Conservation (phyloP, 92 coral and sea anemone genomes). For the Nematostella vectensis region DNA sequence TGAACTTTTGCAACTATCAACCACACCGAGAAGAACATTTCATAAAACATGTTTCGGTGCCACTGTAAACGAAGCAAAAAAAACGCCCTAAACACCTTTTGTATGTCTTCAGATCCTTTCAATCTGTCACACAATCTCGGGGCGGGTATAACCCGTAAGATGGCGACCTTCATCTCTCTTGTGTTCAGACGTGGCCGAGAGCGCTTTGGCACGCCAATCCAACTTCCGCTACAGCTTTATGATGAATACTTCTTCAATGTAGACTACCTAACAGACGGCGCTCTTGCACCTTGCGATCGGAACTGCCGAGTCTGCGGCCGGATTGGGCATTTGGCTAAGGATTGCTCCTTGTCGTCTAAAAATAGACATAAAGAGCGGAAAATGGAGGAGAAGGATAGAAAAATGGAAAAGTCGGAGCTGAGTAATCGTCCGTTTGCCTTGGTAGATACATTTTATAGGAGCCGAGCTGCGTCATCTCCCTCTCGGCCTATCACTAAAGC, state of each 20-base stretch:
- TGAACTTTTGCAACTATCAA: no score
- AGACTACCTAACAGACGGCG: slow-evolving; percentile 54
- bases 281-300: slow-evolving; percentile 74
- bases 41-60: no score
- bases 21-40: no score
- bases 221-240: slow-evolving; percentile 10
- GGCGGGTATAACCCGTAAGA: slow-evolving; percentile 69
- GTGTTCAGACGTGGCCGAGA: slow-evolving; percentile 76
- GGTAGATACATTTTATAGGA: slow-evolving; percentile 20
- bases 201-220: slow-evolving; percentile 67
- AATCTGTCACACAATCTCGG: slow-evolving; percentile 92
- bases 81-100: neutral
- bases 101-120: slow-evolving; percentile 72
- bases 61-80: no score
- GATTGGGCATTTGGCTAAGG: slow-evolving; percentile 86
- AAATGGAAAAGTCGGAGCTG: slow-evolving; percentile 11
- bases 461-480: slow-evolving; percentile 12
- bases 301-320: slow-evolving; percentile 82
- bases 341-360: slow-evolving; percentile 59
- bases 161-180: slow-evolving; percentile 66
- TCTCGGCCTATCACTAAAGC: slow-evolving; percentile 2
- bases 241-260: slow-evolving; percentile 66
- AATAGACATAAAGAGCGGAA: slow-evolving; percentile 56
- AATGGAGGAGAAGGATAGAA: slow-evolving; percentile 34
- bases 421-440: slow-evolving; percentile 36